These are phyloP conservation scores for Amphipyra berbera DNA, from an alignment of 2,888 invertebrate species.

Conservation along the genomic window DNA sequence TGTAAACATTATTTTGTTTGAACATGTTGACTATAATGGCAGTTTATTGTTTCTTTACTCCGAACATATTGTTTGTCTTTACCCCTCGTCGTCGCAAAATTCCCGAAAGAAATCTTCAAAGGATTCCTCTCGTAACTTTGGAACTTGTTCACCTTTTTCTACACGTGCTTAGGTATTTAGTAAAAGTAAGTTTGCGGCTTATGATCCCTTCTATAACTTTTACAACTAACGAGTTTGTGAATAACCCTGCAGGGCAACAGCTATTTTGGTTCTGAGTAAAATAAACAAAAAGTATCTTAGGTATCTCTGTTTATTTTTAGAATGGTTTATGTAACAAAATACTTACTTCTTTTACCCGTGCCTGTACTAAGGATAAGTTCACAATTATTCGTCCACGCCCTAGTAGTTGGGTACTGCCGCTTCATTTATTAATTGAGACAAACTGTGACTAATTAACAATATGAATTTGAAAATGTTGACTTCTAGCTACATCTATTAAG, in stretches of 20 bases:
- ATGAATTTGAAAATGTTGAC: neutral
- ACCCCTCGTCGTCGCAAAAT: constrained; percentile 18
- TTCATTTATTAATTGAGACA: constrained; percentile 15
- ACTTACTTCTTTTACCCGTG: no score
- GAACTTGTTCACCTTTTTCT: constrained; percentile 21
- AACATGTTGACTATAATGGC: constrained; percentile 21
- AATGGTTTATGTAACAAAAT: no score
- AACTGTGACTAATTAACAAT: constrained; percentile 5
- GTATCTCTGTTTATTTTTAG: constrained; percentile 1
- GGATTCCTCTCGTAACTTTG: constrained; percentile 16
- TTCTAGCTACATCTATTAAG: no score
- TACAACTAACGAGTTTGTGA: neutral
- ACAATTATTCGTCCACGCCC: constrained; percentile 13
- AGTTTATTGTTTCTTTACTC: constrained; percentile 33
- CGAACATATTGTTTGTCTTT: constrained; percentile 22
- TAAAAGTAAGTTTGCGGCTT: neutral
- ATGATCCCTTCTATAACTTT: neutral
- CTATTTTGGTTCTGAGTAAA: neutral
- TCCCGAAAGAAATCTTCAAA: constrained; percentile 27
- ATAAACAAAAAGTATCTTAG: constrained; percentile 1
- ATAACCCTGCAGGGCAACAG: neutral
- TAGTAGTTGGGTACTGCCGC: neutral
- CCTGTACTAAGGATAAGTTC: constrained; percentile 7
- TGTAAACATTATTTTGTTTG: constrained; percentile 36
- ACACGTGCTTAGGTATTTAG: neutral